phyloP scores from a whole-genome alignment of 2,113 vertebrate genomes.

The Hypomesus transpacificus region DNA sequence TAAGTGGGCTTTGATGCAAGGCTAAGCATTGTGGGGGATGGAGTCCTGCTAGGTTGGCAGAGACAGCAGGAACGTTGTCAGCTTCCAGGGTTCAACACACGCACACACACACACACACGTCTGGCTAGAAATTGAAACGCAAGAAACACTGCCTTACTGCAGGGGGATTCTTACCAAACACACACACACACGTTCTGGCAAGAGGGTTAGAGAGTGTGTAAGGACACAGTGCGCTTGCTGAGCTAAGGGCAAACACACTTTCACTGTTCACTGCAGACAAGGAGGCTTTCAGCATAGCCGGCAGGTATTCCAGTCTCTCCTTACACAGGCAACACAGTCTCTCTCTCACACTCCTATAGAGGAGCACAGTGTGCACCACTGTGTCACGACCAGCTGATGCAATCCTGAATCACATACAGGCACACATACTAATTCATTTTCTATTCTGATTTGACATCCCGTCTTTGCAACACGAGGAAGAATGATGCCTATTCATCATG shows the following conservation, averaged over 20 bases:
- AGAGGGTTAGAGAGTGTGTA: constrained; percentile 27
- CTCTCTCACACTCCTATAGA: constrained; percentile 9
- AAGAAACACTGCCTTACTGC: not conserved
- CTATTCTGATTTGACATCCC: constrained; percentile 39
- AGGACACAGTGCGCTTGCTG: constrained; percentile 29
- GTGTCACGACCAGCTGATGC: constrained; percentile 33
- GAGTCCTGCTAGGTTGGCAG: constrained; percentile 4
- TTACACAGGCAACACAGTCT: constrained; percentile 23
- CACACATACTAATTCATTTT: not conserved
- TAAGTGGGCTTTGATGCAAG: not conserved
- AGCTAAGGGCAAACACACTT: constrained; percentile 42
- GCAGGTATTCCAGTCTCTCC: constrained; percentile 37
- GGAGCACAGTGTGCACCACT: not conserved
- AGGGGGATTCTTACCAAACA: constrained; percentile 3
- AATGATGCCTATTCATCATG: constrained; percentile 52
- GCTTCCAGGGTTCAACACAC: constrained; percentile 22
- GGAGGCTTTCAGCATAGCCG: constrained; percentile 45
- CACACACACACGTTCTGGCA: not conserved
- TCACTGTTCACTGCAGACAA: constrained; percentile 48
- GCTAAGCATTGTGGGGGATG: constrained; percentile 12
- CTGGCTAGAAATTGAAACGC: not conserved
- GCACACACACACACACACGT: constrained; percentile 4
- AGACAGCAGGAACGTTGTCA: constrained; percentile 4
- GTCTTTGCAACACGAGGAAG: constrained; percentile 20
- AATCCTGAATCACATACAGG: constrained; percentile 29